These are phyloP conservation scores for Peromyscus maniculatus DNA, from an alignment of 2,113 vertebrate species.

Conservation along the genomic window DNA sequence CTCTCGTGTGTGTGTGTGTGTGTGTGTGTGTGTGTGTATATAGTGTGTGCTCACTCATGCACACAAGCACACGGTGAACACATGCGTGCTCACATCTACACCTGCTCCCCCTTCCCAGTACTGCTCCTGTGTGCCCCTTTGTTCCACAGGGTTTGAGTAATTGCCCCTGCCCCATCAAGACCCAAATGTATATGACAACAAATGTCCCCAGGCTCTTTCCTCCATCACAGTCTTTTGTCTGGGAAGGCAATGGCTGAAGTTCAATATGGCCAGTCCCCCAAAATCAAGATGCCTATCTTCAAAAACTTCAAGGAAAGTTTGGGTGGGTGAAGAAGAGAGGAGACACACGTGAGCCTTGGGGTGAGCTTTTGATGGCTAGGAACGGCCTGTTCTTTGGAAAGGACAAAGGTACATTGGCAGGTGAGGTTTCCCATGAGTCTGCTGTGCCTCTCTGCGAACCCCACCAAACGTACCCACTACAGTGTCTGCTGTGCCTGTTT, in stretches of 20 bases:
- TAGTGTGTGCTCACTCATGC: too few species aligned
- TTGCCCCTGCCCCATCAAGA: not conserved
- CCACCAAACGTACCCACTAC: too few species aligned
- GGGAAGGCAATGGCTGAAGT: not conserved
- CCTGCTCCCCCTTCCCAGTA: too few species aligned
- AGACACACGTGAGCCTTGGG: not conserved
- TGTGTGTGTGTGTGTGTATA: not conserved
- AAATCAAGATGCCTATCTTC: not conserved
- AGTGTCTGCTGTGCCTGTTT: not conserved
- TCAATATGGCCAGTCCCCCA: not conserved
- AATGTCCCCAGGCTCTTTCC: not conserved
- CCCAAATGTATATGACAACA: not conserved
- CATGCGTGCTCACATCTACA: fast-evolving
- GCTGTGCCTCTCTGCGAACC: not conserved
- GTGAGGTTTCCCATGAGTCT: not conserved
- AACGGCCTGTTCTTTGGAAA: conserved; percentile 6
- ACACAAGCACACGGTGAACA: not conserved
- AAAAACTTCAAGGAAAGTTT: not conserved
- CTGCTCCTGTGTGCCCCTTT: not conserved
- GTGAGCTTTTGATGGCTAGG: not conserved
- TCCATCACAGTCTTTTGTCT: not conserved
- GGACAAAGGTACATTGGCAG: not conserved
- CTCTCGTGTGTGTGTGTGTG: not conserved
- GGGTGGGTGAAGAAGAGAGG: not conserved
- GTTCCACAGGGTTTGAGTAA: not conserved